Evolutionary conservation across 2,888 invertebrate species (phyloP).

Genomic region (Lasioglossum malachurum): DNA sequence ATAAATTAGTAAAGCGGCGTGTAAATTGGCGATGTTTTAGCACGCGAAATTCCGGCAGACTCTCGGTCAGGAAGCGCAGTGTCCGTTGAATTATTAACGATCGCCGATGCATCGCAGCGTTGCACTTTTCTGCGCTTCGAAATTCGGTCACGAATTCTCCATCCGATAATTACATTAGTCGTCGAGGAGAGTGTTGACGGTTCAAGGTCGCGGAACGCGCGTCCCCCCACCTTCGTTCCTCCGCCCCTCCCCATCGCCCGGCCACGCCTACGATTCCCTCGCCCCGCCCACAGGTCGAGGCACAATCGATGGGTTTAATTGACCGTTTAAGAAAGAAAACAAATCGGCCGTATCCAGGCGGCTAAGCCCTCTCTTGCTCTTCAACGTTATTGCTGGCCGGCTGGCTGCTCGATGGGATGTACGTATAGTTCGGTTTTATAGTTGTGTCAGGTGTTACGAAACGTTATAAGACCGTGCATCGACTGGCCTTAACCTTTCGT

Average conservation of each 20-base stretch:
- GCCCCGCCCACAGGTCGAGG: not conserved
- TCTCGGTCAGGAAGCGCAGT: not conserved
- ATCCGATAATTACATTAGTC: conserved; percentile 1
- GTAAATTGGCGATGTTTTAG: not conserved
- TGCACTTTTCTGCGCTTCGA: conserved; percentile 1
- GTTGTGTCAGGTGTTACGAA: conserved; percentile 26
- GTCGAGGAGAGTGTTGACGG: not conserved
- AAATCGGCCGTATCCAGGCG: not conserved
- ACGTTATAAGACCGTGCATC: conserved; percentile 27
- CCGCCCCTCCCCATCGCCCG: not conserved
- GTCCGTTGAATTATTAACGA: not conserved
- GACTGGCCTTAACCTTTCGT: conserved; percentile 61
- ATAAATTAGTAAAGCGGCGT: not conserved
- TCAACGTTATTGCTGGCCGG: not conserved
- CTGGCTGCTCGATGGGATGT: not conserved
- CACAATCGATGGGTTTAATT: conserved; percentile 5
- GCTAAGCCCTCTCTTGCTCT: not conserved
- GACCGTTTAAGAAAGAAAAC: conserved; percentile 3
- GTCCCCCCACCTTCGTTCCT: not conserved
- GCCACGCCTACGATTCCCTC: not conserved
- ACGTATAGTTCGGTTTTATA: not conserved
- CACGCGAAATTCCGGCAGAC: not conserved
- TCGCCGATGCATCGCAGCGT: not conserved
- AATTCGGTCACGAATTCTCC: conserved; percentile 9
- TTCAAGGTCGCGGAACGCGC: conserved; percentile 2